phyloP scores from a whole-genome alignment of 2,888 invertebrate species.

The Mimas tiliae region DNA sequence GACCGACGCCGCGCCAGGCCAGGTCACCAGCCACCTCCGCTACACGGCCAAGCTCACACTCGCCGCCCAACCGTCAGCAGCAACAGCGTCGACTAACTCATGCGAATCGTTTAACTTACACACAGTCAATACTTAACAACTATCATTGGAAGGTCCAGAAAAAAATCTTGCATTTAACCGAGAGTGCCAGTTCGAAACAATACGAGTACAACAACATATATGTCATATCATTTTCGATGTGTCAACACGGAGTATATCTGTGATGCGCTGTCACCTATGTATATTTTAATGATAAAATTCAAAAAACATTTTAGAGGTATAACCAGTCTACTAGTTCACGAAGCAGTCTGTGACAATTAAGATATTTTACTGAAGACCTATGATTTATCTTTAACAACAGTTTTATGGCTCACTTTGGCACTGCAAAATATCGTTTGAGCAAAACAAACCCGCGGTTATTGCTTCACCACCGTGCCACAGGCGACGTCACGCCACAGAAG shows the following conservation, averaged over 20 bases:
- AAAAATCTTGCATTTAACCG: conserved; percentile 59
- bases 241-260: conserved; percentile 66
- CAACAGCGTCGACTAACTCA: conserved; percentile 16
- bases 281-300: conserved; percentile 63
- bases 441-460: conserved; percentile 67
- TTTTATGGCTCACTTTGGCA: conserved; percentile 83
- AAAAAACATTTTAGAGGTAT: conserved; percentile 76
- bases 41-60: conserved; percentile 22
- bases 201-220: conserved; percentile 51
- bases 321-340: conserved; percentile 81
- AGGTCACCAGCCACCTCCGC: conserved; percentile 15
- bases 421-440: conserved; percentile 77
- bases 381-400: conserved; percentile 67
- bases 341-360: conserved; percentile 80
- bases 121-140: conserved; percentile 48
- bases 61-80: conserved; percentile 13
- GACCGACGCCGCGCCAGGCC: neutral
- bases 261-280: conserved; percentile 68
- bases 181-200: conserved; percentile 49
- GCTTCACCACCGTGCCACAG: conserved; percentile 42
- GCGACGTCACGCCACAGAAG: conserved; percentile 64
- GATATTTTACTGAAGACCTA: conserved; percentile 78
- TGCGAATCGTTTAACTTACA: conserved; percentile 33
- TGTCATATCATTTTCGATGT: conserved; percentile 59
- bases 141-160: conserved; percentile 62